A percentile compares a stretch with the other conserved stretches of the same genome.
Evolutionary conservation across 1,140 invertebrate genomes (phyloP).

Genomic region (Megathymus violae): DNA sequence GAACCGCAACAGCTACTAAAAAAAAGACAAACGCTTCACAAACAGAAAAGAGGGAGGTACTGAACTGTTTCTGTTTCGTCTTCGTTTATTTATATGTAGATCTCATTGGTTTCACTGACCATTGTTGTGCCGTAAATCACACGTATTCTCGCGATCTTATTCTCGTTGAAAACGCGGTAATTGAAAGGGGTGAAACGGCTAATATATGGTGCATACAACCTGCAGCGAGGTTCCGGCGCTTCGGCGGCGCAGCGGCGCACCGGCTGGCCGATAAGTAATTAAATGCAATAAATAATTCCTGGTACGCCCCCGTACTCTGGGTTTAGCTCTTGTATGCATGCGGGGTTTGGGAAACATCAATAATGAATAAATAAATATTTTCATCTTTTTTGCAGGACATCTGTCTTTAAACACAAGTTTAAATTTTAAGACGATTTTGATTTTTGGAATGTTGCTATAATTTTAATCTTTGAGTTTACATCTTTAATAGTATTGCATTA

Average conservation of each 20-base stretch:
- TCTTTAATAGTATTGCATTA: too few species aligned
- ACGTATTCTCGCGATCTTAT: constrained; percentile 2
- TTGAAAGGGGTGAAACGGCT: constrained; percentile 45
- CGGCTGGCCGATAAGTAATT: constrained; percentile 48
- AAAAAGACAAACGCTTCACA: too few species aligned
- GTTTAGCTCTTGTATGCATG: neutral
- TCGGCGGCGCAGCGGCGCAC: neutral
- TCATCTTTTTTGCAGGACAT: too few species aligned
- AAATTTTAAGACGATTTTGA: too few species aligned
- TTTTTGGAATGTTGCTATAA: too few species aligned
- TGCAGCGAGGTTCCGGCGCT: constrained; percentile 33
- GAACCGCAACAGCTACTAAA: too few species aligned
- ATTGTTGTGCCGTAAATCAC: constrained; percentile 12
- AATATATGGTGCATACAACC: constrained; percentile 45
- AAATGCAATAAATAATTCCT: constrained; percentile 49
- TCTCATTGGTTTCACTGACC: neutral
- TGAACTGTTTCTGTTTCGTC: too few species aligned
- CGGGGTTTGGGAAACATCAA: neutral
- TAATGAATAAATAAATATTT: neutral
- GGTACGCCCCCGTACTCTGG: constrained; percentile 37
- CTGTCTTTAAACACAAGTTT: too few species aligned
- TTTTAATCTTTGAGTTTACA: too few species aligned
- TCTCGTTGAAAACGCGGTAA: constrained; percentile 44
- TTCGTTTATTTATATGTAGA: too few species aligned
- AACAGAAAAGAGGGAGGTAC: too few species aligned